phyloP scores from a whole-genome alignment of 2,888 invertebrate species.

The Rhorus exstirpatorius region DNA sequence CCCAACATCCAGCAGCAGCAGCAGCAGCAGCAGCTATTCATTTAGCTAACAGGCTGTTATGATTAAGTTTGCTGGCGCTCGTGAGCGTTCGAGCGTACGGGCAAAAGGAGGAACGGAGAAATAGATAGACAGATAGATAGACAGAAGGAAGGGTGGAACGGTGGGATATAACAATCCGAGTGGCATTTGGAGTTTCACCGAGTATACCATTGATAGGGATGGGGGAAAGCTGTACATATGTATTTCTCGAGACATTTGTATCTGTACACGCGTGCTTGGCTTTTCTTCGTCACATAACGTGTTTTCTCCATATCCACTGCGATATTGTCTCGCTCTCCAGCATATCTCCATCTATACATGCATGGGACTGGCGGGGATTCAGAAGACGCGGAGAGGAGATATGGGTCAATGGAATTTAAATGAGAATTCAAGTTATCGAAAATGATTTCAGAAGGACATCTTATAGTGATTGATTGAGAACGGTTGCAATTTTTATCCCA shows the following conservation, averaged over 20 bases:
- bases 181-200: slow-evolving; percentile 58
- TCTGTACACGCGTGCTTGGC: slow-evolving; percentile 35
- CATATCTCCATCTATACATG: slow-evolving; percentile 2
- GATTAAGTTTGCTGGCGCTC: slow-evolving; percentile 80
- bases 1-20: slow-evolving; percentile 41
- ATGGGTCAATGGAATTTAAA: too few relatives aligned
- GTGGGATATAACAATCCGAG: slow-evolving; percentile 59
- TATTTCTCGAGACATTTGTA: slow-evolving; percentile 7
- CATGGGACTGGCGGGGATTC: slow-evolving; percentile 21
- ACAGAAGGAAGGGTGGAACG: slow-evolving; percentile 36
- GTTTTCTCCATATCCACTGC: slow-evolving; percentile 38
- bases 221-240: background rate
- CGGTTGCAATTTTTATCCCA: too few relatives aligned
- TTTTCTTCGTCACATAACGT: slow-evolving; percentile 64
- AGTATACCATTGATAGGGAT: slow-evolving; percentile 2
- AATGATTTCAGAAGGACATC: too few relatives aligned
- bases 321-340: slow-evolving; percentile 15
- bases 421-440: too few relatives aligned
- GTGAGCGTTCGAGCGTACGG: slow-evolving; percentile 59
- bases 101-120: slow-evolving; percentile 59
- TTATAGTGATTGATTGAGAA: too few relatives aligned
- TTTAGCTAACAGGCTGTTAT: slow-evolving; percentile 84
- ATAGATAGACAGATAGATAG: slow-evolving; percentile 66
- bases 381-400: background rate
- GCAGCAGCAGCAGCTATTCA: slow-evolving; percentile 76